Conservation (phyloP, 1,140 invertebrate species). For the Drosophila melanica region DNA sequence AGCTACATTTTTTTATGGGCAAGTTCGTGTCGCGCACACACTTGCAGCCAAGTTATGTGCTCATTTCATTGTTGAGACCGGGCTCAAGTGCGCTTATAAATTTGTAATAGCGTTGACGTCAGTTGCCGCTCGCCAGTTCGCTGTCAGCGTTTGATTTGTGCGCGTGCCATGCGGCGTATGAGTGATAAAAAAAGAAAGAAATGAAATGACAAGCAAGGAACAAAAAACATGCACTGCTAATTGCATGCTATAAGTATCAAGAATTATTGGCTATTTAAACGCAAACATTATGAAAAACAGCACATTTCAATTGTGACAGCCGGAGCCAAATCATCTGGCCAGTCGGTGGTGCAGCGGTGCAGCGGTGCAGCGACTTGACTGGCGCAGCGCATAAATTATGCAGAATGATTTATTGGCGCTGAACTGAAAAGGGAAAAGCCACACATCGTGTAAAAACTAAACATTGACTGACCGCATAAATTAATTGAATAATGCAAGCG, state of each 20-base stretch:
- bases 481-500: constrained; percentile 78
- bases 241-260: constrained; percentile 70
- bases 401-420: constrained; percentile 75
- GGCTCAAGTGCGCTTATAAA: constrained; percentile 79
- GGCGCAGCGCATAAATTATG: constrained; percentile 72
- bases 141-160: constrained; percentile 47
- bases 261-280: constrained; percentile 59
- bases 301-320: constrained; percentile 44
- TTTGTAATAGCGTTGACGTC: constrained; percentile 70
- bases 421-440: constrained; percentile 52
- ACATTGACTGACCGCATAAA: constrained; percentile 78
- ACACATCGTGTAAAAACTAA: constrained; percentile 67
- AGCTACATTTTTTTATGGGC: constrained; percentile 61
- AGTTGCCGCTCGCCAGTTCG: constrained; percentile 14
- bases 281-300: constrained; percentile 21
- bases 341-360: not conserved
- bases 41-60: constrained; percentile 68
- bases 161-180: constrained; percentile 47
- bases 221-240: constrained; percentile 43
- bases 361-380: not conserved
- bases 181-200: constrained; percentile 39
- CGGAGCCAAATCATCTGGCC: not conserved
- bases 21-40: constrained; percentile 58
- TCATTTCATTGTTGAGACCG: constrained; percentile 57
- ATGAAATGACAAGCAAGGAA: not conserved